Evolutionary conservation across 2,888 invertebrate genomes (phyloP).

Genomic region (Eulithis testata): DNA sequence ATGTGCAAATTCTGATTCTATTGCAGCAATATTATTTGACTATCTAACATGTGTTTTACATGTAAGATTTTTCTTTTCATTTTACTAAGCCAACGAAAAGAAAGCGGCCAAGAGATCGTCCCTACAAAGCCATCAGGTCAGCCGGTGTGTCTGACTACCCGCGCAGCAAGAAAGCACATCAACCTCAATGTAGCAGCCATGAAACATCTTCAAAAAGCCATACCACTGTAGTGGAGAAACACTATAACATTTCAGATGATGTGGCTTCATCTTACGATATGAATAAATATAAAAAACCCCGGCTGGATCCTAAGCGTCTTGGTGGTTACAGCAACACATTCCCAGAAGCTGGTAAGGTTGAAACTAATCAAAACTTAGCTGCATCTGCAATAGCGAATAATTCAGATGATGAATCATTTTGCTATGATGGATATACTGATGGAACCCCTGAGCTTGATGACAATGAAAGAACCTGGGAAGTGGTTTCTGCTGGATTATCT

Average conservation of each 20-base stretch:
- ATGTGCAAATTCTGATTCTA: background rate
- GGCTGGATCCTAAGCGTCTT: slow-evolving; percentile 11
- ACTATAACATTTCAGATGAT: background rate
- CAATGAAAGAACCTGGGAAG: slow-evolving; percentile 3
- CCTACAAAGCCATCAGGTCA: background rate
- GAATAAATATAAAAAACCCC: slow-evolving; percentile 8
- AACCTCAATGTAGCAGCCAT: background rate
- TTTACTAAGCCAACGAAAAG: slow-evolving; percentile 19
- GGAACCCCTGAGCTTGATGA: background rate
- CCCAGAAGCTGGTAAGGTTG: background rate
- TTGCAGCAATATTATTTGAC: background rate
- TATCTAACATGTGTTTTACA: slow-evolving; percentile 19
- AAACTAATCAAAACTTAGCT: background rate
- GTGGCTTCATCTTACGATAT: slow-evolving; percentile 1
- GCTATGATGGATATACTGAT: slow-evolving; percentile 7
- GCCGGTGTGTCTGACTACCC: slow-evolving; percentile 4
- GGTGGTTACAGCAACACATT: slow-evolving; percentile 21
- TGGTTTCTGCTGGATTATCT: background rate
- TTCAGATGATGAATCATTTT: slow-evolving; percentile 1
- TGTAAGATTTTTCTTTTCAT: slow-evolving; percentile 24
- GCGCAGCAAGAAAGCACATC: background rate
- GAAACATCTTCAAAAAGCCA: slow-evolving; percentile 2
- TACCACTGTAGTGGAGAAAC: background rate
- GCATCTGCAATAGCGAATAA: background rate
- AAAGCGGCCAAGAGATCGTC: background rate